A percentile compares a stretch with the other conserved stretches of the same genome.
These are phyloP conservation scores for Melanerpes aurifrons DNA, from an alignment of 2,113 vertebrate genomes.

Conservation along the genomic window DNA sequence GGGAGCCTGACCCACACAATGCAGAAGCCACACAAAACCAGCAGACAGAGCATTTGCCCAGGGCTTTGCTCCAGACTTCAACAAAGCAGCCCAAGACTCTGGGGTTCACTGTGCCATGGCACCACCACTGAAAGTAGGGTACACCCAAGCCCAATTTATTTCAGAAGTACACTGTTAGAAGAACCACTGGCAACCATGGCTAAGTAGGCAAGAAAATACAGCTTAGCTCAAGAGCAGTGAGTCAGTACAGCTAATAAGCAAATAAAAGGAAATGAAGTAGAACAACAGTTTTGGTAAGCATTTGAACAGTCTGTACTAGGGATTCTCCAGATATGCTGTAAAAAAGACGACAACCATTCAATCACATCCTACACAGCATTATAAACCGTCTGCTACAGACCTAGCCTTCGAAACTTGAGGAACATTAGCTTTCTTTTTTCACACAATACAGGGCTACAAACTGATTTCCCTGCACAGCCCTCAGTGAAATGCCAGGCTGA, in stretches of 20 bases:
- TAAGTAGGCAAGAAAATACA: background rate
- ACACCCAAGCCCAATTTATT: background rate
- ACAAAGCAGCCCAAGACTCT: background rate
- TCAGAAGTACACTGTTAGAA: background rate
- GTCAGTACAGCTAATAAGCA: background rate
- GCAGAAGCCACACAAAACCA: background rate
- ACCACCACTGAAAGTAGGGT: background rate
- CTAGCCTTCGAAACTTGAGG: slow-evolving; percentile 10
- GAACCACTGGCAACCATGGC: background rate
- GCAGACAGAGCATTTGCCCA: background rate
- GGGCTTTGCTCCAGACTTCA: background rate
- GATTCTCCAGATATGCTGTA: slow-evolving; percentile 27
- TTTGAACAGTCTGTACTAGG: slow-evolving; percentile 45
- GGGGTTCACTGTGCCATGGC: background rate
- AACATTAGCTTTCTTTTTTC: slow-evolving; percentile 25
- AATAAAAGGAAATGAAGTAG: background rate
- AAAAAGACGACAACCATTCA: slow-evolving; percentile 36
- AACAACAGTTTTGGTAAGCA: background rate
- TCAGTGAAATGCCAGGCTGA: background rate
- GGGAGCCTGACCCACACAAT: accelerated
- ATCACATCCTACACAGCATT: slow-evolving; percentile 10
- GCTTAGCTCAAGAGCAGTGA: background rate
- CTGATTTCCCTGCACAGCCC: background rate
- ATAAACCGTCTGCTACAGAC: slow-evolving; percentile 27
- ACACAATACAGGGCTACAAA: background rate